Evolutionary conservation across 2,113 vertebrate species (phyloP).

Genomic region (Anolis sagrei): DNA sequence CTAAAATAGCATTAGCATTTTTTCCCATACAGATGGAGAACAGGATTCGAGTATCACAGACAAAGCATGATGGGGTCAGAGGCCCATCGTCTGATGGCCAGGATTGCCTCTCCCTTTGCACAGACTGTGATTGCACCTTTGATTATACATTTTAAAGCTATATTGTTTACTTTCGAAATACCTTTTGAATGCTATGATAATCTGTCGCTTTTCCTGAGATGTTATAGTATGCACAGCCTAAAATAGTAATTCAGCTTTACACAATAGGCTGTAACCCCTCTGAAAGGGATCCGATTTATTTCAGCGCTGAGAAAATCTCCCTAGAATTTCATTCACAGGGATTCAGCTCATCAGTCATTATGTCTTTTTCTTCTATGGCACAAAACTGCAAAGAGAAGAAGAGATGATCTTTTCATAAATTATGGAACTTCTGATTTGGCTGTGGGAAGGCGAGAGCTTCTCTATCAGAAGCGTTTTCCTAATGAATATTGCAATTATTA

Average conservation of each 20-base stretch:
- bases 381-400: slow-evolving; percentile 52
- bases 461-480: slow-evolving; percentile 28
- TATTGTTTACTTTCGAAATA: slow-evolving; percentile 63
- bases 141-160: slow-evolving; percentile 35
- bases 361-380: slow-evolving; percentile 57
- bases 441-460: slow-evolving; percentile 51
- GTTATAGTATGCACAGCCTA: slow-evolving; percentile 46
- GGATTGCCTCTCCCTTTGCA: not conserved
- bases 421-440: slow-evolving; percentile 65
- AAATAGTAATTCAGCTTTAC: slow-evolving; percentile 53
- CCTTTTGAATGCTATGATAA: slow-evolving; percentile 47
- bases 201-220: slow-evolving; percentile 59
- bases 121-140: not conserved
- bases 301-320: slow-evolving; percentile 56
- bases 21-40: not conserved
- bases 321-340: slow-evolving; percentile 51
- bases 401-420: slow-evolving; percentile 58
- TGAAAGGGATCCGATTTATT: slow-evolving; percentile 53
- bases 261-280: slow-evolving; percentile 53
- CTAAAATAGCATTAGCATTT: not conserved
- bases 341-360: slow-evolving; percentile 54
- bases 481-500: slow-evolving; percentile 48
- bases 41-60: not conserved
- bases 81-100: not conserved
- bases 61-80: not conserved